Percentiles rank a stretch among this genome's conserved stretches.
phyloP scores from a whole-genome alignment of 2,797 vertebrate species.

The Peromyscus aztecus region DNA sequence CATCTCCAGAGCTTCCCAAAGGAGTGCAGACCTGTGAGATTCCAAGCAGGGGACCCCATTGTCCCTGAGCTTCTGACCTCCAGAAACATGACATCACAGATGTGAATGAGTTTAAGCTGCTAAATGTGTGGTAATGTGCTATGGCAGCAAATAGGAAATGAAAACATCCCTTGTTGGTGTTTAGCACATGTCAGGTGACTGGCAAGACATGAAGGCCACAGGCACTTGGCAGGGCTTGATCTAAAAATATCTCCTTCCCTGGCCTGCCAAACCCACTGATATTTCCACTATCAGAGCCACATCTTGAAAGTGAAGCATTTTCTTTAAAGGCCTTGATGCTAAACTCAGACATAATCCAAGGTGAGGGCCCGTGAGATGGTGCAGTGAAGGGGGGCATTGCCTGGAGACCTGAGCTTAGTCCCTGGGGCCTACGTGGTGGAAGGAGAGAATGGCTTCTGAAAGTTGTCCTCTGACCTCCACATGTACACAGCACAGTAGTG shows the following conservation, averaged over 20 bases:
- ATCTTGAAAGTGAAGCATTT: conserved; percentile 23
- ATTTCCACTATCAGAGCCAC: neutral
- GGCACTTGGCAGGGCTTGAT: neutral
- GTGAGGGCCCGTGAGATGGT: too few species aligned
- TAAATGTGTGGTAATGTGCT: neutral
- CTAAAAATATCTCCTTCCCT: conserved; percentile 34
- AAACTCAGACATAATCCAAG: neutral
- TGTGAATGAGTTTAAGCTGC: neutral
- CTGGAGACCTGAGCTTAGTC: neutral
- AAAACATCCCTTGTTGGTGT: neutral
- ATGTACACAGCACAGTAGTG: neutral
- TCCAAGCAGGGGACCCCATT: neutral
- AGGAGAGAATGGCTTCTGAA: neutral
- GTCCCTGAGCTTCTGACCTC: neutral
- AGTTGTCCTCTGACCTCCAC: neutral
- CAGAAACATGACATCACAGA: neutral
- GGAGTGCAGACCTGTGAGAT: neutral
- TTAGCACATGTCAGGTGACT: neutral
- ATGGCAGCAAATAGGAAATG: neutral
- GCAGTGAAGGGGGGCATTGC: neutral
- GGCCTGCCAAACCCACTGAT: neutral
- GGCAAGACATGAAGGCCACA: neutral
- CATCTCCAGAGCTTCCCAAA: neutral
- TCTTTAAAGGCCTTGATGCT: neutral
- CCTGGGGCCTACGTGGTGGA: too few species aligned